Percentiles rank a stretch among this genome's conserved stretches.
phyloP scores from a whole-genome alignment of 2,797 vertebrate species.

The Sebastiscus tertius region DNA sequence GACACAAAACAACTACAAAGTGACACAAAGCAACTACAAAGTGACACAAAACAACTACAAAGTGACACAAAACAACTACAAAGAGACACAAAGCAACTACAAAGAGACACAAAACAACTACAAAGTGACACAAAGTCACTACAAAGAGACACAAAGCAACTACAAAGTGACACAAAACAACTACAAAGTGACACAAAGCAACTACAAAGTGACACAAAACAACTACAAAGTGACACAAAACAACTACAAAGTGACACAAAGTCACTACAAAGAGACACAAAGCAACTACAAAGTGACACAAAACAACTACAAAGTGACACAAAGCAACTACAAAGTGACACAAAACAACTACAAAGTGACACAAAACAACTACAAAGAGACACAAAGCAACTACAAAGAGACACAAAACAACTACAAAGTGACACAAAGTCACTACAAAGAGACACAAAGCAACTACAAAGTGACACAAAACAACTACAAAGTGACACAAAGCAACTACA shows the following conservation, averaged over 20 bases:
- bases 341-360: too few species aligned
- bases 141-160: too few species aligned
- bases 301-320: too few species aligned
- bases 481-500: not conserved
- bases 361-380: too few species aligned
- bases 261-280: not conserved
- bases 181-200: not conserved
- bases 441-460: not conserved
- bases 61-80: not conserved
- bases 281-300: too few species aligned
- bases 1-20: not conserved
- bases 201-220: not conserved
- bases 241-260: not conserved
- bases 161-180: not conserved
- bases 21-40: not conserved
- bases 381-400: not conserved
- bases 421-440: not conserved
- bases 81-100: too few species aligned
- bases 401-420: not conserved
- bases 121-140: too few species aligned
- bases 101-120: too few species aligned
- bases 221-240: not conserved
- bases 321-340: too few species aligned
- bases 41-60: not conserved
- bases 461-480: not conserved